Base-by-base conservation (phyloP, 2,797 vertebrate species). In the Acrossocheilus fasciatus region DNA sequence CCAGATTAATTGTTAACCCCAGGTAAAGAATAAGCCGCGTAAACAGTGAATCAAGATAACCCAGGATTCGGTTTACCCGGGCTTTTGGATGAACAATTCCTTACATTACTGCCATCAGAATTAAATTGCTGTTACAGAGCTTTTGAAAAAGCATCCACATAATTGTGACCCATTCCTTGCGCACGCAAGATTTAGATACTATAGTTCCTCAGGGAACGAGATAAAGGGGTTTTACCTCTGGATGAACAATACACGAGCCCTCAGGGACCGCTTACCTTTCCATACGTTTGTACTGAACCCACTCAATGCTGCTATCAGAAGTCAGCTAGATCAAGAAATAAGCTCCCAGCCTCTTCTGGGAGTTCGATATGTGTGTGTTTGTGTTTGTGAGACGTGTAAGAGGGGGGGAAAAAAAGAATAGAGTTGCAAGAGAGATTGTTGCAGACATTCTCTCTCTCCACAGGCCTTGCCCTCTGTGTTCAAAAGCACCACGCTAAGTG, bases 391-490 rank as follows among this genome's bases (percentile, higher is more conserved):
- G 12, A 39, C 1, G 2, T 43, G n/a, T 10, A 23, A 59, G 30
- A 39, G n/a, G 10, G 34, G 11, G 9, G 18, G 8, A 30, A 14
- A 36, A 20, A 23, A 50, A 39, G 15, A 70, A 84, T 26, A 45
- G 39, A 59, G 84, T 85, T 80, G 39, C 50, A 12, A 39, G 18
- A 85, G 54, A 79, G 83, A 82, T 81, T 85, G 62, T 85, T 72
- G 30, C 23, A 83, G 82, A 88, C 78, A 23, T 81, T 81, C 43
- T 72, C 75, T 75, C 86, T 84, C 86, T 69, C 30, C 20, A 20
- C 45, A 54, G 87, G 87, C 54, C 75, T 66, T 82, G 87, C 72
- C 83, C 87, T 85, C 72, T 30, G 50, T 88, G 87, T 85, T 85
- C 20, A 47, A 66, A 68, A 88, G 79, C 47, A 17, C 79, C 57